Base-by-base conservation (phyloP, 2,113 vertebrate species). In the Terrapene triunguis region DNA sequence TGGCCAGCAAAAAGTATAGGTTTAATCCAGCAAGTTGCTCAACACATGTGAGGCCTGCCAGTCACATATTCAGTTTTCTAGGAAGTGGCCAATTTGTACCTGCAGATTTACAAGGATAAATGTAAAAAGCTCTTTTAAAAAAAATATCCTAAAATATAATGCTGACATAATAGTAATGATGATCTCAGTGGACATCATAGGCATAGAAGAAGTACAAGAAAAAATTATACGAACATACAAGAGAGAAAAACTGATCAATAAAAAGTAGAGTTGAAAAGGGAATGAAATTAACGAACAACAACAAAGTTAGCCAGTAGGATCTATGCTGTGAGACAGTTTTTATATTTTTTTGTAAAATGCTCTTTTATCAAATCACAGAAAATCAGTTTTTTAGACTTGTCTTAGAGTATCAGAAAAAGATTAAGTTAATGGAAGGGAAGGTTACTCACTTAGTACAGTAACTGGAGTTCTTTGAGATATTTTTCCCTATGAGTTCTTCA, bases 21-120 rank as follows among this genome's bases (percentile, higher is more conserved):
- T 1, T 1, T 24, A 72, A 2, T 35, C 55, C 2, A 80, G 3
- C 7, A 7, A 76, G 24, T 3, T 10, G 1, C 80, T 42, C 9
- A 85, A 38, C 35, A 44, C 62, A 62, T 78, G 84, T 35, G 82
- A 80, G 14, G 7, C 14, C 17, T 9, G 87, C 89, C 16, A 35
- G 55, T 14, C 21, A 87, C 44, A 4, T 5, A 50, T n/a, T 85
- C 0, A 2, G 80, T 89, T 88, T 76, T 85, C 53, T 57, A 83
- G 55, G 72, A 12, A 74, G 38, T 1, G 0, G 21, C 27, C 80
- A 84, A 11, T 0, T n/a, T 88, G 91, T 48, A 17, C 35, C 6
- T 35, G 21, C 14, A 90, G 87, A 94, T 90, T 83, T 25, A 82
- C 62, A 89, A 50, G 1, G 62, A 29, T 17, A 84, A 82, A 82